Evolutionary conservation across 1,140 invertebrate species (phyloP), one percentile per base, ranked within the genome.

Genomic region (Samia ricini): DNA sequence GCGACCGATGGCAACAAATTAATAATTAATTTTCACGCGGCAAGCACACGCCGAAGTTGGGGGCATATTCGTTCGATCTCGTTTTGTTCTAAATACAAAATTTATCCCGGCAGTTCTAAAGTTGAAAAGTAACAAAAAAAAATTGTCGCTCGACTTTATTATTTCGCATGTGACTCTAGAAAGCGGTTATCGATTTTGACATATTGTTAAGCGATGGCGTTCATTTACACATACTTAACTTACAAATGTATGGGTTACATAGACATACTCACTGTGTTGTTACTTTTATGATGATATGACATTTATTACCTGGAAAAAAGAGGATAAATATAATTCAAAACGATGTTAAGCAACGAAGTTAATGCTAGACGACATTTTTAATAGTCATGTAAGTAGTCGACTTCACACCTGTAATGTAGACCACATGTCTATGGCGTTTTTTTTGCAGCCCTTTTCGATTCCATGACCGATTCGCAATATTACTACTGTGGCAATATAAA

Each of bases 11-110:
- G 79, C 68, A 85, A 83, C 83, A 83, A 83, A 85, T 85, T 85
- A 85, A 85, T 86, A 78, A 83, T 84, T 82, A 83, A 84, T 84
- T 87, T 82, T 76, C 66, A 69, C 76, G 69, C 80, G 72, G 68
- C 58, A 67, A 68, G 61, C 71, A 61, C 70, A 61, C 71, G 64
- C 64, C 70, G 59, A 80, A 81, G 76, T 78, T 77, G 69, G 81
- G 79, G 74, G 75, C 75, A 81, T n/a, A n/a, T 80, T 77, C 70
- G 77, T 80, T 75, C 77, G 78, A 76, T 79, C 75, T 78, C 78
- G 77, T 82, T 85, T 87, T 85, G 83, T 86, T 85, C 74, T 67
- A 80, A 84, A 85, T 88, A 84, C 82, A 80, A 85, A 82, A 81
- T 81, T 81, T 72, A 78, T 77, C 61, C 69, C 62, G 66, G 62